Evolutionary conservation across 1,140 invertebrate species (phyloP).

Genomic region (Drosophila willistoni): DNA sequence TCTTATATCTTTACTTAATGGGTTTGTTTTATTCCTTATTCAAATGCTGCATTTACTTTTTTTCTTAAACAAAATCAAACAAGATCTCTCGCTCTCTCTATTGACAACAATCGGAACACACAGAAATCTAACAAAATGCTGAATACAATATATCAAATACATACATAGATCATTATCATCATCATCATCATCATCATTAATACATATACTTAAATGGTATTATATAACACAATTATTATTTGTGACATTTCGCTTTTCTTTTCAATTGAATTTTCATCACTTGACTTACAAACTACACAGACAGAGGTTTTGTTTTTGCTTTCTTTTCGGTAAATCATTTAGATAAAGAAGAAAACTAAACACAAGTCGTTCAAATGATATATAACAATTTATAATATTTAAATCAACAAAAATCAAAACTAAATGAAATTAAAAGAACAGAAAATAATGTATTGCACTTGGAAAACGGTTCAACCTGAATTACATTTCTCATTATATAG

Average conservation of each 20-base stretch:
- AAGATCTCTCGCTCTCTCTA: not conserved
- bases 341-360: not conserved
- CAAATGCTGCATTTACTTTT: too few species aligned
- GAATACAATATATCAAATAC: not conserved
- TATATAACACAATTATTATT: conserved; percentile 41
- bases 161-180: not conserved
- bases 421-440: not conserved
- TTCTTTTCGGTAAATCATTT: too few species aligned
- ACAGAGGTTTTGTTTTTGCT: too few species aligned
- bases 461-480: conserved; percentile 41
- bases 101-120: not conserved
- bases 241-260: conserved; percentile 36
- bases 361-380: conserved; percentile 15
- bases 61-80: not conserved
- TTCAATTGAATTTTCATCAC: conserved; percentile 11
- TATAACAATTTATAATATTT: conserved; percentile 24
- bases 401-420: conserved; percentile 3
- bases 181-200: too few species aligned
- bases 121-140: conserved; percentile 5
- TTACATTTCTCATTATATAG: not conserved
- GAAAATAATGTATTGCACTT: conserved; percentile 48
- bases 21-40: too few species aligned
- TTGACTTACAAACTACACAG: too few species aligned
- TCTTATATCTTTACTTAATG: too few species aligned
- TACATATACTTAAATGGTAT: conserved; percentile 12